phyloP scores from a whole-genome alignment of 2,888 invertebrate genomes.

The Lysandra bellargus region DNA sequence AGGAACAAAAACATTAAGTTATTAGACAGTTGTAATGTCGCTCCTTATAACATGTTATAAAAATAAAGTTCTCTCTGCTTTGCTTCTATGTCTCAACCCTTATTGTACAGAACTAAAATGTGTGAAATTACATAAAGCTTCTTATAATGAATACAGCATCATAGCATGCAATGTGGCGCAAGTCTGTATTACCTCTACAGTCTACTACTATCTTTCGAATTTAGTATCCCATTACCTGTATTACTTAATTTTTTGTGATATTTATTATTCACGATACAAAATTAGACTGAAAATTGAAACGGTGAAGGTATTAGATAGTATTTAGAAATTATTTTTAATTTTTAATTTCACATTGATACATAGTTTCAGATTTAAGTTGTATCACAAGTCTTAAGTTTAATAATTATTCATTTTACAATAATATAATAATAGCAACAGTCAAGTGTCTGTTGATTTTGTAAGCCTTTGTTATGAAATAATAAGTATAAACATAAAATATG shows the following conservation, averaged over 20 bases:
- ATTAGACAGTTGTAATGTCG: no score
- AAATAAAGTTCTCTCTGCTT: no score
- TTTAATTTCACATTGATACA: neutral
- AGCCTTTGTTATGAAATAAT: no score
- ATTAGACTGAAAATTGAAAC: constrained; percentile 32
- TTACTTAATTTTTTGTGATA: constrained; percentile 5
- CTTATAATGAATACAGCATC: no score
- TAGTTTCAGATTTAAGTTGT: neutral
- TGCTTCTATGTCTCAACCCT: no score
- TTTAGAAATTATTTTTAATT: neutral
- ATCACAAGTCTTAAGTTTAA: neutral
- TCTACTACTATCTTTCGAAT: neutral
- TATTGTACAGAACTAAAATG: no score
- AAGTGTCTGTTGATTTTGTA: no score
- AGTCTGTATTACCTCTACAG: no score
- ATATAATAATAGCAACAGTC: neutral
- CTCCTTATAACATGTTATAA: no score
- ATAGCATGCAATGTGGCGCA: no score
- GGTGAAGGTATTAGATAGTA: constrained; percentile 32
- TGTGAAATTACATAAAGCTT: no score
- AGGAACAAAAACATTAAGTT: no score
- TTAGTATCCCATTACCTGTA: neutral
- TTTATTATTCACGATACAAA: neutral
- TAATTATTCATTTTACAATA: neutral
- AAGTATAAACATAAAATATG: neutral